phyloP scores from a whole-genome alignment of 2,113 vertebrate genomes.

The Diadophis punctatus region DNA sequence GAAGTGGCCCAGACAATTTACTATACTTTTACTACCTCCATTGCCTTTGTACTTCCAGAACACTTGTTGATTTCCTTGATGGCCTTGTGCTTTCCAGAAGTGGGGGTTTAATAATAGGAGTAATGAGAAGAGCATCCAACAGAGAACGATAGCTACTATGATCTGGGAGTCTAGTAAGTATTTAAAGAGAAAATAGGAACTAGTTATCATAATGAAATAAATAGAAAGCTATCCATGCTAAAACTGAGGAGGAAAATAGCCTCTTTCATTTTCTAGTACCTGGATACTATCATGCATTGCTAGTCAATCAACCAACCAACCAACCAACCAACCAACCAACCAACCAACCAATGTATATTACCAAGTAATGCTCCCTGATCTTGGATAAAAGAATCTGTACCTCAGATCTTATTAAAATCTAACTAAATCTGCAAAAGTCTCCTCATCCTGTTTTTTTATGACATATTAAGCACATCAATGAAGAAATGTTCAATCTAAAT shows the following conservation, averaged over 20 bases:
- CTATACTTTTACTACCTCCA: slow-evolving; percentile 53
- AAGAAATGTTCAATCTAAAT: background rate
- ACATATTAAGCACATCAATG: background rate
- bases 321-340: too few species aligned
- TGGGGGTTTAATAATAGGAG: slow-evolving; percentile 61
- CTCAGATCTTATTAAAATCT: background rate
- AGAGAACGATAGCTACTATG: slow-evolving; percentile 59
- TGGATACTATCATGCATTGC: background rate
- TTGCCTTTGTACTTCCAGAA: slow-evolving; percentile 58
- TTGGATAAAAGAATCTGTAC: background rate
- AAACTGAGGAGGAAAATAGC: background rate
- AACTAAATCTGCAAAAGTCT: background rate
- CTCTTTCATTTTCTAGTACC: background rate
- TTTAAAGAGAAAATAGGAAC: slow-evolving; percentile 43
- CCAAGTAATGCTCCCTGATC: background rate
- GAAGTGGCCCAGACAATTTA: fast-evolving
- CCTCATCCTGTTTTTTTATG: background rate
- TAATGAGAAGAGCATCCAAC: slow-evolving; percentile 76
- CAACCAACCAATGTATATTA: background rate
- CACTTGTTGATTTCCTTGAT: slow-evolving; percentile 59
- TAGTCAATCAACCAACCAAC: background rate
- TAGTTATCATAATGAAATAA: background rate
- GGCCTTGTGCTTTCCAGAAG: slow-evolving; percentile 49
- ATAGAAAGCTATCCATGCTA: background rate
- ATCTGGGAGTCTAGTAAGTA: slow-evolving; percentile 58